A percentile compares a stretch with the other conserved stretches of the same genome.
Conservation (phyloP, 2,797 vertebrate species). For the Rhinichthys osculus region DNA sequence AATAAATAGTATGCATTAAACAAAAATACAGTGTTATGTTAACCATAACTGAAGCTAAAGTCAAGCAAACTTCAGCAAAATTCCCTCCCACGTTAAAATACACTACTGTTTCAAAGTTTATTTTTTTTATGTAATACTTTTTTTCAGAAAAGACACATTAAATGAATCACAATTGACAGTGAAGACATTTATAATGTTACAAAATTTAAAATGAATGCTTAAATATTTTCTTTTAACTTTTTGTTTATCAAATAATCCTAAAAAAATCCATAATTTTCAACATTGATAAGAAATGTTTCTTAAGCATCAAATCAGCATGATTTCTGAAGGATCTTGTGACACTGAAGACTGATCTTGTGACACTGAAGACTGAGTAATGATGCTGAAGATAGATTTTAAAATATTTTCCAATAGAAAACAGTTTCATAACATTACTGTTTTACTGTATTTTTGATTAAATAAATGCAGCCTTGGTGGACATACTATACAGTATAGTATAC, state of each 20-base stretch:
- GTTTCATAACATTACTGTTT: neutral
- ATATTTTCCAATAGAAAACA: neutral
- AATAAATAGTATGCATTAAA: neutral
- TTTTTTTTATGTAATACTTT: neutral
- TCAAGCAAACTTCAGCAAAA: neutral
- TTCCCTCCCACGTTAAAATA: neutral
- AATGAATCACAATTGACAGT: neutral
- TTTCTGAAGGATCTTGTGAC: neutral
- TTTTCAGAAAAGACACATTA: neutral
- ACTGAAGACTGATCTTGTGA: neutral
- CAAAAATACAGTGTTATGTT: neutral
- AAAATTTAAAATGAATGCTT: no score
- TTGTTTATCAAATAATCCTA: neutral
- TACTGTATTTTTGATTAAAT: neutral
- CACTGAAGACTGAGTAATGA: no score
- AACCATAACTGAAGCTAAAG: neutral
- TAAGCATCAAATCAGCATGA: neutral
- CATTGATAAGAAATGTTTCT: neutral
- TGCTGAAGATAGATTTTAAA: no score
- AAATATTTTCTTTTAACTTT: no score
- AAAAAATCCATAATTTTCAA: neutral
- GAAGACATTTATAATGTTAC: neutral
- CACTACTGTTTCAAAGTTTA: neutral
- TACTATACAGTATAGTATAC: neutral
- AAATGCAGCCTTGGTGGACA: neutral